Evolutionary conservation across 2,797 vertebrate species (phyloP).

Genomic region (Lindbergichthys nudifrons): DNA sequence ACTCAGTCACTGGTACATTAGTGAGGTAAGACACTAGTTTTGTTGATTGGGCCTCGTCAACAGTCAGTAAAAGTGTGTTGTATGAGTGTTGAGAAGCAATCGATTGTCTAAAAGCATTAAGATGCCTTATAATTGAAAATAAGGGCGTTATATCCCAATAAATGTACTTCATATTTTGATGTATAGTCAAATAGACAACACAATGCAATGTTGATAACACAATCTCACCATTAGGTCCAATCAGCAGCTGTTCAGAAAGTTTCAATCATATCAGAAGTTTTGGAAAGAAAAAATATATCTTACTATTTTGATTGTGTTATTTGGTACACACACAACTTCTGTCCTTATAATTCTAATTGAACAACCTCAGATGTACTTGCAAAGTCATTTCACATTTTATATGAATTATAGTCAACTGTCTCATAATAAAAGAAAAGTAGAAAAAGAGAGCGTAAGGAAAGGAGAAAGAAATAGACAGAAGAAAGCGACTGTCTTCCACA

Average conservation of each 20-base stretch:
- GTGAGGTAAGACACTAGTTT: neutral
- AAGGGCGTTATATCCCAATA: neutral
- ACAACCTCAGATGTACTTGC: neutral
- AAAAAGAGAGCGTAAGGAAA: neutral
- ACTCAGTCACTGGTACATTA: neutral
- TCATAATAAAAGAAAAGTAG: neutral
- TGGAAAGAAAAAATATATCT: neutral
- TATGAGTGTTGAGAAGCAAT: neutral
- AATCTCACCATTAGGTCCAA: neutral
- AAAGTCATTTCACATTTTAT: neutral
- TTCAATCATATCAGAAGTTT: no score
- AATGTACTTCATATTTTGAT: no score
- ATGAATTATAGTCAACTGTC: neutral
- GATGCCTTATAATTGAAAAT: neutral
- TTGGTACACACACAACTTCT: no score
- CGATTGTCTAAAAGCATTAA: neutral
- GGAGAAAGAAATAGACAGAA: neutral
- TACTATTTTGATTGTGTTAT: neutral
- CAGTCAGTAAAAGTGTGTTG: conserved; percentile 3
- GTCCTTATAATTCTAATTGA: neutral
- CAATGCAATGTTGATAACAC: neutral
- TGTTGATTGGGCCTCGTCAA: neutral
- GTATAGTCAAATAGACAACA: no score
- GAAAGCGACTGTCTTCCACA: neutral
- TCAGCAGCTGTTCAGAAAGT: no score